Evolutionary conservation across 2,888 invertebrate genomes (phyloP).

Genomic region (Zygothrica quintamaculata): DNA sequence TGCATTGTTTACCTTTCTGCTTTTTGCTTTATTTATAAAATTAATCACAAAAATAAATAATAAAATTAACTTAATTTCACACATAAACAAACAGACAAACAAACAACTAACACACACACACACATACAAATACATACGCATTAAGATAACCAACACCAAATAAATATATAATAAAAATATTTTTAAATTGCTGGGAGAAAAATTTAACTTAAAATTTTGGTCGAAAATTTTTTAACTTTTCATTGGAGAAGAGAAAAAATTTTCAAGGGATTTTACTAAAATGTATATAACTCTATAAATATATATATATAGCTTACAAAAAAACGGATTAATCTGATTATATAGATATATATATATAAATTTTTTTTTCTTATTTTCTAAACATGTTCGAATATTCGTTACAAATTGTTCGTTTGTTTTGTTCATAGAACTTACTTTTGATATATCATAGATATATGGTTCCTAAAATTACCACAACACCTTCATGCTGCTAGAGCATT

Average conservation of each 20-base stretch:
- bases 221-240: conserved; percentile 77
- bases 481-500: conserved; percentile 63
- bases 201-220: conserved; percentile 64
- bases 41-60: conserved; percentile 63
- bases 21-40: conserved; percentile 21
- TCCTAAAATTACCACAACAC: conserved; percentile 91
- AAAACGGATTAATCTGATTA: no score
- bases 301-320: conserved; percentile 1
- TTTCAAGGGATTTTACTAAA: conserved; percentile 67
- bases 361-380: background rate
- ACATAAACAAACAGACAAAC: conserved; percentile 19
- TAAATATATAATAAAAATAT: conserved; percentile 40
- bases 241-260: conserved; percentile 67
- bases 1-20: conserved; percentile 24
- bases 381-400: conserved; percentile 40
- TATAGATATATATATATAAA: conserved; percentile 6
- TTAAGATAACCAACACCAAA: conserved; percentile 60
- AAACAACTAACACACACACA: conserved; percentile 16
- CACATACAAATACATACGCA: conserved; percentile 17
- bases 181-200: conserved; percentile 21
- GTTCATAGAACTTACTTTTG: conserved; percentile 98
- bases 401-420: conserved; percentile 70
- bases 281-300: conserved; percentile 2
- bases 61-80: conserved; percentile 57
- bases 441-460: conserved; percentile 99